Conservation (phyloP, 2,113 vertebrate genomes). For the Ammospiza nelsoni region DNA sequence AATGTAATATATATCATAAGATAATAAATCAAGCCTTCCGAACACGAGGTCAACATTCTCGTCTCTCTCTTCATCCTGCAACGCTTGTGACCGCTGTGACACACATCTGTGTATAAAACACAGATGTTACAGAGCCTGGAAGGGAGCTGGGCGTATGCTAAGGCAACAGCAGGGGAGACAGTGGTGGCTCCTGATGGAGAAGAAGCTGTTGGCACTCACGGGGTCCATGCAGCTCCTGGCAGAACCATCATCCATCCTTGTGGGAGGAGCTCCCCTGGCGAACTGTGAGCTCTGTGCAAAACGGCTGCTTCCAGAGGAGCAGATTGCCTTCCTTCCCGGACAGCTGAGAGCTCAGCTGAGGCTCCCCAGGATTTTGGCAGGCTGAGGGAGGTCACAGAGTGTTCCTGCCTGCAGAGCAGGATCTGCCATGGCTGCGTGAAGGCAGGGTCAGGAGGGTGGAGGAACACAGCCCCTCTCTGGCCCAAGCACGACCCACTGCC, state of each 20-base stretch:
- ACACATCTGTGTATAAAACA: not conserved
- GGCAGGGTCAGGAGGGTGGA: not conserved
- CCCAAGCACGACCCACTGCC: rapidly evolving
- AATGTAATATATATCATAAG: too few relatives aligned
- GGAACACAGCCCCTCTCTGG: not conserved
- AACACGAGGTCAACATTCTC: too few relatives aligned
- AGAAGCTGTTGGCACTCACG: not conserved
- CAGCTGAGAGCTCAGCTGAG: not conserved
- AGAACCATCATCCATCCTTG: not conserved
- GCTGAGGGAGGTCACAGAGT: not conserved
- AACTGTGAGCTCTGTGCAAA: not conserved
- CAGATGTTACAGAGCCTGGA: not conserved
- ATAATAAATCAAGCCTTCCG: too few relatives aligned
- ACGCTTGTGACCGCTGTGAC: too few relatives aligned
- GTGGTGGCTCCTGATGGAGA: not conserved
- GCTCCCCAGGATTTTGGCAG: constrained; percentile 7
- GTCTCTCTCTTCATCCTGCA: too few relatives aligned
- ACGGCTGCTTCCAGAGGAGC: not conserved
- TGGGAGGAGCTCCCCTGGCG: not conserved
- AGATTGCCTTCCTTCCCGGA: not conserved
- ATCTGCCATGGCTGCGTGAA: not conserved
- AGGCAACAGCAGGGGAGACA: not conserved
- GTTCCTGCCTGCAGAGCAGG: not conserved
- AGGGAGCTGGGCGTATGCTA: not conserved
- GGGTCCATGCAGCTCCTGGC: not conserved